Percentiles rank a stretch among this genome's conserved stretches.
These are phyloP conservation scores for Zaprionus lineosus DNA, from an alignment of 2,888 invertebrate genomes.

Conservation along the genomic window DNA sequence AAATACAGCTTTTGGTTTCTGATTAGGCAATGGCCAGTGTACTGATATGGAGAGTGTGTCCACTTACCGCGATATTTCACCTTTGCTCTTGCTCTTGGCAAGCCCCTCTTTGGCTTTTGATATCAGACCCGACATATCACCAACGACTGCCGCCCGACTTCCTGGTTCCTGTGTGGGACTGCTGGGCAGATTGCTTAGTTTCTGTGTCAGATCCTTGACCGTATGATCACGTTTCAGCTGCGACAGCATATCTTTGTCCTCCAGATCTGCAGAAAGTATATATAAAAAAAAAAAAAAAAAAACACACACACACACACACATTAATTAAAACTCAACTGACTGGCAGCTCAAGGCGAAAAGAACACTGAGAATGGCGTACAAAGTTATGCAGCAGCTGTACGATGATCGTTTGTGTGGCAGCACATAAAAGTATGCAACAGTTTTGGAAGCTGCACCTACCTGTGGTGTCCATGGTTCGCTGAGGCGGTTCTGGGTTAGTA, in stretches of 20 bases:
- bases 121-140: slow-evolving; percentile 94
- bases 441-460: slow-evolving; percentile 46
- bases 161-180: slow-evolving; percentile 84
- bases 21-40: too few species aligned
- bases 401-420: slow-evolving; percentile 14
- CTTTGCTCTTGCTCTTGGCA: slow-evolving; percentile 93
- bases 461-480: slow-evolving; percentile 41
- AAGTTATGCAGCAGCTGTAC: slow-evolving; percentile 37
- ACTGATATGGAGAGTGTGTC: background rate
- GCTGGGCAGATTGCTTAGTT: slow-evolving; percentile 87
- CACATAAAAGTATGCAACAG: slow-evolving; percentile 58
- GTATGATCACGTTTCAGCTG: slow-evolving; percentile 92
- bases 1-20: too few species aligned
- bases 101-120: slow-evolving; percentile 96
- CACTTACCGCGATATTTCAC: slow-evolving; percentile 83
- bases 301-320: too few species aligned
- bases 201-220: slow-evolving; percentile 94
- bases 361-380: too few species aligned
- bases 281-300: background rate
- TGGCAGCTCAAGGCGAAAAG: background rate
- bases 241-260: slow-evolving; percentile 86
- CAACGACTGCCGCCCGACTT: slow-evolving; percentile 85
- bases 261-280: slow-evolving; percentile 82
- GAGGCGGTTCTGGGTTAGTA: slow-evolving; percentile 47
- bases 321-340: background rate